Evolutionary conservation across 2,797 vertebrate species (phyloP).

Genomic region (Scolopax bukidnonensis): DNA sequence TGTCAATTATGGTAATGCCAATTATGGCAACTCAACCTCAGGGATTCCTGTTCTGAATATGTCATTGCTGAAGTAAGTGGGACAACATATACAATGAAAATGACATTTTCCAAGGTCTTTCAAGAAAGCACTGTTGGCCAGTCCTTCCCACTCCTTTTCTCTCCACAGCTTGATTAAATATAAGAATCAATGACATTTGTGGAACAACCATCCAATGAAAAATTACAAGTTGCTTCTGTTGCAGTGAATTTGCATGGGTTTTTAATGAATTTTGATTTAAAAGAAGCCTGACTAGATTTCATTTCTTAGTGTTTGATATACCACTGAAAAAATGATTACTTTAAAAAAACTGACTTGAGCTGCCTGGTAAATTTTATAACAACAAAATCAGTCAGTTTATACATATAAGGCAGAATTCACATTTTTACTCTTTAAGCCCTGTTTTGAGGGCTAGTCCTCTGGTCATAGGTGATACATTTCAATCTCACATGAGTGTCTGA

Average conservation of each 20-base stretch:
- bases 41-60: background rate
- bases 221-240: background rate
- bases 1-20: background rate
- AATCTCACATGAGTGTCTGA: background rate
- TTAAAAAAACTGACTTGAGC: background rate
- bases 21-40: background rate
- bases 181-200: background rate
- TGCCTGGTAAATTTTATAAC: background rate
- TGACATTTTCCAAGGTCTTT: background rate
- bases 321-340: background rate
- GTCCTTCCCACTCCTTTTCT: background rate
- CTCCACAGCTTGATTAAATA: background rate
- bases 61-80: background rate
- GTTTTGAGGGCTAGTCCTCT: background rate
- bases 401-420: background rate
- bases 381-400: background rate
- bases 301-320: background rate
- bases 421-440: background rate
- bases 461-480: background rate
- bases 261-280: background rate
- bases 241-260: background rate
- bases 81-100: background rate
- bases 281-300: background rate
- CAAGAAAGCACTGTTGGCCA: background rate
- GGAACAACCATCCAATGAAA: background rate